A percentile compares a stretch with the other conserved stretches of the same genome.
Conservation (phyloP, 2,888 invertebrate species). For the Cheilosia soror region DNA sequence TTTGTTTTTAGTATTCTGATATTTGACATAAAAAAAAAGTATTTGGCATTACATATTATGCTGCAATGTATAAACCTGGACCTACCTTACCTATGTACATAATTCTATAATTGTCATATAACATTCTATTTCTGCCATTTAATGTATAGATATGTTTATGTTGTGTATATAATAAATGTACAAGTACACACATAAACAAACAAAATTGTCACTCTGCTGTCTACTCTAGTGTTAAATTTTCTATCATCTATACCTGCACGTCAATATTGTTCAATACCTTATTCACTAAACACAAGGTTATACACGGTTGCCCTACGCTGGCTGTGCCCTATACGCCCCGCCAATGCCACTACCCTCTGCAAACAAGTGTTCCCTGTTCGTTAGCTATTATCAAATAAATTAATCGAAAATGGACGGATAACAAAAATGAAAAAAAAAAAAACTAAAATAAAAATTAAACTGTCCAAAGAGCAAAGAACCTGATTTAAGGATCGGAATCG, state of each 20-base stretch:
- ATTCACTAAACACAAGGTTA: neutral
- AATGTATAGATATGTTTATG: too few relatives aligned
- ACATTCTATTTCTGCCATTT: too few relatives aligned
- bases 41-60: too few relatives aligned
- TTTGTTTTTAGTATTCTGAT: too few relatives aligned
- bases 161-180: too few relatives aligned
- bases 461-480: constrained; percentile 41
- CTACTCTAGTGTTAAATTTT: neutral
- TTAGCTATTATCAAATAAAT: constrained; percentile 46
- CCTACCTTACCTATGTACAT: too few relatives aligned
- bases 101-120: too few relatives aligned
- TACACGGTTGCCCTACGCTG: neutral
- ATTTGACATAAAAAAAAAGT: too few relatives aligned
- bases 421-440: constrained; percentile 23
- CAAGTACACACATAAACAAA: too few relatives aligned
- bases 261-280: too few relatives aligned
- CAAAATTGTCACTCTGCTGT: too few relatives aligned
- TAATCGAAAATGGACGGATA: constrained; percentile 43
- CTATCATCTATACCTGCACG: neutral
- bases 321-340: neutral
- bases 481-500: constrained; percentile 48
- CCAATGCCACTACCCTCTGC: neutral
- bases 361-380: constrained; percentile 56
- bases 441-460: neutral
- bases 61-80: too few relatives aligned